phyloP scores from a whole-genome alignment of 2,797 vertebrate genomes.

The Capromys pilorides region DNA sequence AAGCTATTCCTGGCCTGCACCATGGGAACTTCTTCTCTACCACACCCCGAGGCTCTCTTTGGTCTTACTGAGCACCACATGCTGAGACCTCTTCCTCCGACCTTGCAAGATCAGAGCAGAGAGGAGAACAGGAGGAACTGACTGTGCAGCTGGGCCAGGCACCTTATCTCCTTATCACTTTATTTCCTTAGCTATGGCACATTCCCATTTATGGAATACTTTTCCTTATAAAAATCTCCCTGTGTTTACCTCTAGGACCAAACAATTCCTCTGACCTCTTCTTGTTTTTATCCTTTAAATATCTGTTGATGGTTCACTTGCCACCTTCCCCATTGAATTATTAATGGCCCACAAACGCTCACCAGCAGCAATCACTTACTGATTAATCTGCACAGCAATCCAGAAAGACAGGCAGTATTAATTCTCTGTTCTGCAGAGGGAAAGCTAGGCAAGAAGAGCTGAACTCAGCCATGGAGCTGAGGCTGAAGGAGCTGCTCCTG shows the following conservation, averaged over 20 bases:
- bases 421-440: conserved; percentile 65
- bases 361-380: conserved; percentile 75
- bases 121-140: not conserved
- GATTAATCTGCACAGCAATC: conserved; percentile 76
- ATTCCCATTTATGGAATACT: conserved; percentile 70
- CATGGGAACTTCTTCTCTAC: conserved; percentile 43
- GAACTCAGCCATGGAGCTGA: conserved; percentile 61
- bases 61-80: conserved; percentile 35
- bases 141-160: not conserved
- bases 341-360: conserved; percentile 77
- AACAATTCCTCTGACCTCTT: conserved; percentile 69
- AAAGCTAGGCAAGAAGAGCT: conserved; percentile 63
- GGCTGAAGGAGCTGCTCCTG: conserved; percentile 52
- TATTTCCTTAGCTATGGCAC: conserved; percentile 72
- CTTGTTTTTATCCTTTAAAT: conserved; percentile 70
- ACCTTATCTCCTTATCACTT: conserved; percentile 61
- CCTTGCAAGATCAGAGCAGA: conserved; percentile 5
- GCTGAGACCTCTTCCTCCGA: conserved; percentile 12
- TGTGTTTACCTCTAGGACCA: conserved; percentile 69
- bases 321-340: conserved; percentile 73
- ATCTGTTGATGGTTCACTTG: conserved; percentile 74
- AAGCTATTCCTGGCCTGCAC: conserved; percentile 65
- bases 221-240: conserved; percentile 58
- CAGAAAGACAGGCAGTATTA: conserved; percentile 73
- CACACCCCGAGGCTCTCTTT: conserved; percentile 8